Evolutionary conservation across 2,113 vertebrate species (phyloP).

Genomic region (Terrapene triunguis): DNA sequence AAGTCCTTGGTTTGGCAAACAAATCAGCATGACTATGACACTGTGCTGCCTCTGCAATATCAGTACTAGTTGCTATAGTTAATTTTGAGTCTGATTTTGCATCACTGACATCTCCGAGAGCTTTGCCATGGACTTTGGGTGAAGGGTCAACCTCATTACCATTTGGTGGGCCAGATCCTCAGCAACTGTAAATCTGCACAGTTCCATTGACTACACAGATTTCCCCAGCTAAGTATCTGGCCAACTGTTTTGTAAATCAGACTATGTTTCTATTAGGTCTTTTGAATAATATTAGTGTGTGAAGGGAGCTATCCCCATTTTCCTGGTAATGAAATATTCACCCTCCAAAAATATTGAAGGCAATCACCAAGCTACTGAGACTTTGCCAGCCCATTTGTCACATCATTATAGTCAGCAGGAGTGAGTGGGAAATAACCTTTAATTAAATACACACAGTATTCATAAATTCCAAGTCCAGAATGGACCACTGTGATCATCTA

Average conservation of each 20-base stretch:
- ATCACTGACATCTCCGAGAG: background rate
- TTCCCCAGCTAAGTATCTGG: background rate
- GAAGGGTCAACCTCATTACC: background rate
- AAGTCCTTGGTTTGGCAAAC: background rate
- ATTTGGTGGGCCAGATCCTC: background rate
- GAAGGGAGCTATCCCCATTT: background rate
- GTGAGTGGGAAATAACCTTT: background rate
- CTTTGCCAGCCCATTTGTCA: background rate
- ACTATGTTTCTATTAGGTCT: fast-evolving
- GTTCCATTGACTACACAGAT: background rate
- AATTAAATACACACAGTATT: background rate
- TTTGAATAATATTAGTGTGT: background rate
- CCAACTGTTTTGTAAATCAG: background rate
- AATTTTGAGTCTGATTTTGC: background rate
- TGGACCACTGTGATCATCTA: too few species aligned
- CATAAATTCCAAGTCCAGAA: background rate
- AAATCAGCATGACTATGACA: background rate
- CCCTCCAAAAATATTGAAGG: background rate
- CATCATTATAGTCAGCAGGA: background rate
- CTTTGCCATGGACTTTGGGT: background rate
- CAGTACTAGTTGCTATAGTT: background rate
- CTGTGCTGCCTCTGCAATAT: background rate
- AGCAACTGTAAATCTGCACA: background rate
- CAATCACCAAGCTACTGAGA: background rate
- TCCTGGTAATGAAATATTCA: background rate